Conservation (phyloP, 2,113 vertebrate species). For the Holacanthus passer region DNA sequence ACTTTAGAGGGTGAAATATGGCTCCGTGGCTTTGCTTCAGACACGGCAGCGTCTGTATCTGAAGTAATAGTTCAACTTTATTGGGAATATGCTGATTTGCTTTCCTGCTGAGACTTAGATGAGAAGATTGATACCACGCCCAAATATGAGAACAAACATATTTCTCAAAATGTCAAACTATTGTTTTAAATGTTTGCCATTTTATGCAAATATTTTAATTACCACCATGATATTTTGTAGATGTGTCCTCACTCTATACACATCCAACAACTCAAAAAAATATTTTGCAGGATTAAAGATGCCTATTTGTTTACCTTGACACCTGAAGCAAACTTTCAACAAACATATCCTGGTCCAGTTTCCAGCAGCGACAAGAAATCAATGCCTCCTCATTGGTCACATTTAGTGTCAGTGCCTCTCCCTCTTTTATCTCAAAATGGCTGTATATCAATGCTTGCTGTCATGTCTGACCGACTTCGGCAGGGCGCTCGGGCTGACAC, state of each 20-base stretch:
- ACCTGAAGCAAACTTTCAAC: constrained; percentile 16
- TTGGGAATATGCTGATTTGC: constrained; percentile 12
- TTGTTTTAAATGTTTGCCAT: neutral
- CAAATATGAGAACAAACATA: neutral
- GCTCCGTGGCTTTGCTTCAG: neutral
- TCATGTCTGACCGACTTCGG: constrained; percentile 36
- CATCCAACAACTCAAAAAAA: neutral
- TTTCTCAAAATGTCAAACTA: constrained; percentile 1
- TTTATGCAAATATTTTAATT: neutral
- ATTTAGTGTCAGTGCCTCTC: constrained; percentile 55
- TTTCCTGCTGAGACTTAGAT: constrained; percentile 15
- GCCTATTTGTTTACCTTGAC: neutral
- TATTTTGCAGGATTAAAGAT: neutral
- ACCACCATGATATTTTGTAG: neutral
- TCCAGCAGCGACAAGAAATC: constrained; percentile 58
- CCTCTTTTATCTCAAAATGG: constrained; percentile 60
- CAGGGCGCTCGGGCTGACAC: constrained; percentile 37
- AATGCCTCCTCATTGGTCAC: constrained; percentile 55
- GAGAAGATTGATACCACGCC: neutral
- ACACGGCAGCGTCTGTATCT: neutral
- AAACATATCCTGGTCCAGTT: constrained; percentile 45
- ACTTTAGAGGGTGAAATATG: constrained; percentile 62
- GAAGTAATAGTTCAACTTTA: neutral
- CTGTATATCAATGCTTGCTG: constrained; percentile 55
- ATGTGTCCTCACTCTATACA: too few relatives aligned